Evolutionary conservation across 2,888 invertebrate genomes (phyloP), one percentile per base, ranked within the genome.

Genomic region (Athalia circularis): DNA sequence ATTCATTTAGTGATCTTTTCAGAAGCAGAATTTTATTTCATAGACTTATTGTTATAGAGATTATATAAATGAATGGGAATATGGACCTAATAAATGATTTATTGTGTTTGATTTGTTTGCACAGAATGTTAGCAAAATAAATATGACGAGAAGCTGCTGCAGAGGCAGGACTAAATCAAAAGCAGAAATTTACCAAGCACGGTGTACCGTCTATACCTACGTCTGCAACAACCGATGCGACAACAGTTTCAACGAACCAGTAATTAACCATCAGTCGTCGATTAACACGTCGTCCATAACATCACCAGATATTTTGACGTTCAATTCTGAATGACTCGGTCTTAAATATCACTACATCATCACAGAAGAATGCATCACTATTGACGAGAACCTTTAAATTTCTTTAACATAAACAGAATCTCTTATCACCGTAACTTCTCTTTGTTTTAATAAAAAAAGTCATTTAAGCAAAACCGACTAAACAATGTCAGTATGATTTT

Each of bases 111-210:
- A 29, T 79, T 78, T 74, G n/a, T 78, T 57, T 77, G 76, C 70
- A 62, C 80, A 81, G 78, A 79, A 76, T 79, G 62, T 74, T 72
- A 65, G 59, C 67, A 76, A 54, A 74, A 74, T 61, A 77, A 79
- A 67, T 77, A 75, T 57, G 75, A 78, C 79, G 80, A 67, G 77
- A 64, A 74, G 64, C 65, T 52, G 29, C 29, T 29, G 67, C 61
- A 62, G 75, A 62, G 62, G 62, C 50, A 75, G 48, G 64, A 61
- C 50, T 62, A 64, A 75, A 62, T 75, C 62, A n/a, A 62, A 64
- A 61, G 64, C 64, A 29, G 64, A 64, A 75, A 62, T 29, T 43
- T 13, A 62, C 61, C 50, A 50, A 62, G 64, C 75, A 75, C n/a
- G 50, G 59, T 59, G 45, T 9, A 11, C 8, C 50, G 52, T 62